Percentiles rank a stretch among this genome's conserved stretches.
Conservation (phyloP, 2,888 invertebrate genomes). For the Sminthurides aquaticus region DNA sequence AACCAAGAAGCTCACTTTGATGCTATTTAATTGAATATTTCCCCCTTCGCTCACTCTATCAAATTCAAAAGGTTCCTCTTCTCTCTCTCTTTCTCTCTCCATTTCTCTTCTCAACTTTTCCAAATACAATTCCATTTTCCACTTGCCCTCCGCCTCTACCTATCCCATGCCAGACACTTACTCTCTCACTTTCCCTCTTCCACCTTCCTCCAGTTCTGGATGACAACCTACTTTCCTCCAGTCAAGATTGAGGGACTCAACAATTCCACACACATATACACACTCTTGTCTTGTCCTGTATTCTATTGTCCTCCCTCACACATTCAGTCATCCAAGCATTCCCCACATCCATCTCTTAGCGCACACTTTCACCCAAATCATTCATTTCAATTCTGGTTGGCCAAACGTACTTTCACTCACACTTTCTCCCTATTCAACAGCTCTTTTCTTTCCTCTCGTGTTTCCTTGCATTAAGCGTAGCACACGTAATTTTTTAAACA, state of each 20-base stretch:
- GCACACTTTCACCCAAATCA: not conserved
- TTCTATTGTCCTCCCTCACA: not conserved
- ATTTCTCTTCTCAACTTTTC: slow-evolving; percentile 3
- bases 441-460: too few relatives aligned
- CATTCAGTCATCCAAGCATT: not conserved
- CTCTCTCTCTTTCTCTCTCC: slow-evolving; percentile 11
- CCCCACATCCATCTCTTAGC: not conserved
- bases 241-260: not conserved
- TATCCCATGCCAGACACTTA: not conserved
- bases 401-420: too few relatives aligned
- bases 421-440: too few relatives aligned
- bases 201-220: too few relatives aligned
- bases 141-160: not conserved
- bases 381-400: not conserved
- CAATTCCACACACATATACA: not conserved
- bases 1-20: slow-evolving; percentile 33
- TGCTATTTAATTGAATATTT: slow-evolving; percentile 32
- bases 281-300: not conserved
- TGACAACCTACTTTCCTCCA: not conserved
- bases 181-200: not conserved
- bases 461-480: too few relatives aligned
- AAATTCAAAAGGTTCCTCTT: slow-evolving; percentile 26
- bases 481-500: too few relatives aligned
- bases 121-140: not conserved
- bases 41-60: slow-evolving; percentile 25